These are phyloP conservation scores for Podabrus alpinus DNA, from an alignment of 2,888 invertebrate genomes.

Conservation along the genomic window DNA sequence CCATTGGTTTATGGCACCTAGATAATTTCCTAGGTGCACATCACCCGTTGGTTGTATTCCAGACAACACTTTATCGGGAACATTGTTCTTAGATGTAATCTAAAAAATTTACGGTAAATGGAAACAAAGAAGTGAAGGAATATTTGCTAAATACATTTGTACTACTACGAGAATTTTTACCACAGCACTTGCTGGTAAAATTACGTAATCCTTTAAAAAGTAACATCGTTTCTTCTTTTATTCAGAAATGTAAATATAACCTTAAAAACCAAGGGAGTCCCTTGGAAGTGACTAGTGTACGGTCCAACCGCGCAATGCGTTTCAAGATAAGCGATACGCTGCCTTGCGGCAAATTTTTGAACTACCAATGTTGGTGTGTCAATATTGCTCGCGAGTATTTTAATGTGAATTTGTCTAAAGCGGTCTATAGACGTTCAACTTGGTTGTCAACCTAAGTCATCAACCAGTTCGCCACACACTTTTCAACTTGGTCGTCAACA, in stretches of 20 bases:
- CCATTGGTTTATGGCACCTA: constrained; percentile 91
- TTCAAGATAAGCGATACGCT: no score
- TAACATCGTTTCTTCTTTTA: not conserved
- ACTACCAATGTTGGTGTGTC: no score
- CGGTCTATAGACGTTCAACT: no score
- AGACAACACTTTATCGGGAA: constrained; percentile 74
- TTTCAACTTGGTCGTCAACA: no score
- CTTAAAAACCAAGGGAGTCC: no score
- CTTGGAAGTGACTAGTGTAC: no score
- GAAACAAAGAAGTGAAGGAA: not conserved
- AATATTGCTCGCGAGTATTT: no score
- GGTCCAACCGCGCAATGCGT: no score
- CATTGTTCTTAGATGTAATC: not conserved
- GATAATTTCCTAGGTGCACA: constrained; percentile 95
- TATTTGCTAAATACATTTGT: not conserved
- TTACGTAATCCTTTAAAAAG: not conserved
- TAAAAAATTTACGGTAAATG: not conserved
- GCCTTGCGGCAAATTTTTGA: no score
- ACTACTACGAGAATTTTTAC: not conserved
- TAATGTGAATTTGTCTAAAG: no score
- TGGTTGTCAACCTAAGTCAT: no score
- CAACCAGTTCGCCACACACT: no score
- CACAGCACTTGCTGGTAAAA: not conserved
- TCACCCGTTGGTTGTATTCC: constrained; percentile 96
- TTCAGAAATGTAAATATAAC: not conserved